Evolutionary conservation across 2,113 vertebrate genomes (phyloP).

Genomic region (Antechinus flavipes): DNA sequence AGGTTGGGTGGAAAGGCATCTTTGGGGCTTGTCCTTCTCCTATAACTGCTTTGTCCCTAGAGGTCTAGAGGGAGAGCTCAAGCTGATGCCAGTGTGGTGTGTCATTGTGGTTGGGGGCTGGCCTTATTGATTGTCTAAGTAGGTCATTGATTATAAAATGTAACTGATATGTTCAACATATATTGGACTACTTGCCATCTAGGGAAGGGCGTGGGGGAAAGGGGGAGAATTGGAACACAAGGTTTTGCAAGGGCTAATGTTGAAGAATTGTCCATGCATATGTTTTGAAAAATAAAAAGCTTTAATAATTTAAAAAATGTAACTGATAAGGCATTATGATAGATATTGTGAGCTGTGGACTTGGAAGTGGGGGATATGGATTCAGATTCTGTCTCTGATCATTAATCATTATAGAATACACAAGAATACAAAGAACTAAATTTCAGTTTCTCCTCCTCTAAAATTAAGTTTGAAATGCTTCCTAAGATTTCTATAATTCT

Average conservation of each 20-base stretch:
- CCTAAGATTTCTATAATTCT: neutral
- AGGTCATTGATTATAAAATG: neutral
- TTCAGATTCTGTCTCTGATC: neutral
- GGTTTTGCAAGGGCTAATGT: too few species aligned
- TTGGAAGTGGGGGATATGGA: neutral
- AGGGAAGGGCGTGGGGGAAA: too few species aligned
- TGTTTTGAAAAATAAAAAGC: too few species aligned
- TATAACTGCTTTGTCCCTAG: neutral
- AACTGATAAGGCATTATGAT: neutral
- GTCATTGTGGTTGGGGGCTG: neutral
- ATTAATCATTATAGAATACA: neutral
- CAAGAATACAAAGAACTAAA: neutral
- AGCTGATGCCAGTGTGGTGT: neutral
- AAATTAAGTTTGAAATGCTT: slow-evolving; percentile 6
- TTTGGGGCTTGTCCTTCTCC: neutral
- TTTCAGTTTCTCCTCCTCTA: neutral
- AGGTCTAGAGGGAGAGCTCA: neutral
- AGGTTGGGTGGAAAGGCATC: neutral
- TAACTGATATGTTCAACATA: neutral
- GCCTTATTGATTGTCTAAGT: neutral
- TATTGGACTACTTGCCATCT: too few species aligned
- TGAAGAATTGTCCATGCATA: too few species aligned
- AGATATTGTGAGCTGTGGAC: neutral
- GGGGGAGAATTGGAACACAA: too few species aligned
- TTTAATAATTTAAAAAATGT: neutral